Base-by-base conservation (phyloP, 92 coral and sea anemone genomes). In the Diadumene lineata region DNA sequence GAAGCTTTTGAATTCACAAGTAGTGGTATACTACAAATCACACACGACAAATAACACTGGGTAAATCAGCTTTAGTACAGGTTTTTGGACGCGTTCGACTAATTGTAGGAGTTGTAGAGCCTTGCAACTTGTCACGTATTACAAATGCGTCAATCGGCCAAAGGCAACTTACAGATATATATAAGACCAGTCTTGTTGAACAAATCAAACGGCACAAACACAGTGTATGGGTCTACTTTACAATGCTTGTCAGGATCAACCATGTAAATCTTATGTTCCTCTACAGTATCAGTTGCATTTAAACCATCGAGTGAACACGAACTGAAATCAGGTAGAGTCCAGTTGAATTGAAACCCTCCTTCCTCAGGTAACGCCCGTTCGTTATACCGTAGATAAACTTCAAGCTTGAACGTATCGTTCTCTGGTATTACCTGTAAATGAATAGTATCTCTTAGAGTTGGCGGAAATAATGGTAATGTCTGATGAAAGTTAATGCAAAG, bases 81-180 rank as follows among this genome's bases (percentile, higher is more conserved):
- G n/a, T n/a, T n/a, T n/a, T n/a, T n/a, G n/a, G n/a, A n/a, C n/a
- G n/a, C n/a, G n/a, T n/a, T n/a, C n/a, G n/a, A n/a, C n/a, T n/a
- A n/a, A n/a, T n/a, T n/a, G n/a, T n/a, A n/a, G n/a, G n/a, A n/a
- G n/a, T n/a, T n/a, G n/a, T n/a, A n/a, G n/a, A n/a, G n/a, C n/a
- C n/a, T n/a, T n/a, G n/a, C n/a, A n/a, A n/a, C n/a, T n/a, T n/a
- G n/a, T n/a, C n/a, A n/a, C n/a, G n/a, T n/a, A n/a, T n/a, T n/a
- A n/a, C n/a, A n/a, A n/a, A n/a, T n/a, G n/a, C n/a, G n/a, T n/a
- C n/a, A n/a, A n/a, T n/a, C n/a, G n/a, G n/a, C n/a, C n/a, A n/a
- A n/a, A n/a, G n/a, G n/a, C n/a, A n/a, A 67, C 92, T 69, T 79
- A 93, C 98, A 89, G 11, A 93, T 1, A 72, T 84, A 91, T 26